Evolutionary conservation across 2,113 vertebrate species (phyloP).

Genomic region (Sterrhoptilus dennistouni): DNA sequence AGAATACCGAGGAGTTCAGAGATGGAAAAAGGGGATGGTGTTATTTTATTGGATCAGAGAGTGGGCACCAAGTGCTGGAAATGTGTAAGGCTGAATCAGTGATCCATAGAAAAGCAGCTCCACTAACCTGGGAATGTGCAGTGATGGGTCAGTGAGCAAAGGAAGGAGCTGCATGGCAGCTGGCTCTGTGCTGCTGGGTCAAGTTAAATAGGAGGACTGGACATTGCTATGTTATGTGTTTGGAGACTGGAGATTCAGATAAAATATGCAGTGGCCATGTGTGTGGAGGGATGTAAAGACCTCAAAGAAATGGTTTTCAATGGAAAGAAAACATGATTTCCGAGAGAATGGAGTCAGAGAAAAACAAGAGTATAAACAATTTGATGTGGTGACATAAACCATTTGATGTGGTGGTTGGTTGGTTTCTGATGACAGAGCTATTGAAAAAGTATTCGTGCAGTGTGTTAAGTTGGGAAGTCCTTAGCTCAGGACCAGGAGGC

Average conservation of each 20-base stretch:
- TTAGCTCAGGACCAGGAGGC: constrained; percentile 35
- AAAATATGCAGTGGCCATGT: neutral
- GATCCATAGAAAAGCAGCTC: constrained; percentile 40
- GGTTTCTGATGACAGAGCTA: constrained; percentile 5
- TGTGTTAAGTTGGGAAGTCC: constrained; percentile 32
- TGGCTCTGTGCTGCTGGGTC: neutral
- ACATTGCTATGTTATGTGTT: neutral
- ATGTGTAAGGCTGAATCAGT: constrained; percentile 48
- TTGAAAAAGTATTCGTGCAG: constrained; percentile 11
- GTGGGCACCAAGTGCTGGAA: neutral
- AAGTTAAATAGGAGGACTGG: neutral
- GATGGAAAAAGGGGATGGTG: neutral
- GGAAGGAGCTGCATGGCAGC: constrained; percentile 49
- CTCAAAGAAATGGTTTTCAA: constrained; percentile 5
- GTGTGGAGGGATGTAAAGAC: neutral
- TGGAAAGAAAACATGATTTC: neutral
- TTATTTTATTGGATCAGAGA: constrained; percentile 46
- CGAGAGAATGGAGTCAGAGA: neutral
- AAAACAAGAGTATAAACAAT: neutral
- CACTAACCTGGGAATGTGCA: constrained; percentile 32
- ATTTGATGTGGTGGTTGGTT: constrained; percentile 13
- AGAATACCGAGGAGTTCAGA: constrained; percentile 31
- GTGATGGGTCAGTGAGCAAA: constrained; percentile 39
- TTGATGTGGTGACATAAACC: neutral
- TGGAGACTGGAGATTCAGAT: constrained; percentile 1